phyloP scores from a whole-genome alignment of 2,888 invertebrate species.

The Cristatella mucedo region DNA sequence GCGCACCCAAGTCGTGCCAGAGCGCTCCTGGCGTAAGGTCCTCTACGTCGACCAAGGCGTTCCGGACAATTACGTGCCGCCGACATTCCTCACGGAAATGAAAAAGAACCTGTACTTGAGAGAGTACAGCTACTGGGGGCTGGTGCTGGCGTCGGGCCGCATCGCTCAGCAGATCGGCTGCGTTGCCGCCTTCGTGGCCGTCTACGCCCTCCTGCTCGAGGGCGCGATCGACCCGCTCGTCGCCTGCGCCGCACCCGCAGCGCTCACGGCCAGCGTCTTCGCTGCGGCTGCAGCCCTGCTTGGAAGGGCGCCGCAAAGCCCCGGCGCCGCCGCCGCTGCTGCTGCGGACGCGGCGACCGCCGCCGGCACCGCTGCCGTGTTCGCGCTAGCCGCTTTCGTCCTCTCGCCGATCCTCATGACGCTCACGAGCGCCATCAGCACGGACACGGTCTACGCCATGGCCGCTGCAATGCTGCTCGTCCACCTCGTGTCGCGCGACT shows the following conservation, averaged over 20 bases:
- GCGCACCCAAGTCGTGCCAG: too few species aligned
- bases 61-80: slow-evolving; percentile 81
- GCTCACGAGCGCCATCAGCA: slow-evolving; percentile 84
- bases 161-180: slow-evolving; percentile 62
- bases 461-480: slow-evolving; percentile 68
- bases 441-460: slow-evolving; percentile 89
- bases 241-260: too few species aligned
- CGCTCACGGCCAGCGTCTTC: slow-evolving; percentile 2
- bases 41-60: slow-evolving; percentile 70
- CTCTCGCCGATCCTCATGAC: slow-evolving; percentile 82
- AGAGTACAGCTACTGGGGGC: slow-evolving; percentile 53
- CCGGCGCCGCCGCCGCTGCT: slow-evolving; percentile 58
- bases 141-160: slow-evolving; percentile 57
- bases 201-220: slow-evolving; percentile 30
- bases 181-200: slow-evolving; percentile 30
- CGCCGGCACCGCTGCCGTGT: slow-evolving; percentile 58
- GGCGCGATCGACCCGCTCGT: slow-evolving; percentile 11
- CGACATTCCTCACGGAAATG: slow-evolving; percentile 65
- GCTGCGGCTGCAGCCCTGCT: background rate
- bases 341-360: slow-evolving; percentile 63
- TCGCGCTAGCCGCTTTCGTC: slow-evolving; percentile 68
- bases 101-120: slow-evolving; percentile 64
- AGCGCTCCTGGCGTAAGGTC: slow-evolving; percentile 61
- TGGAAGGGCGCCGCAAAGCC: slow-evolving; percentile 50
- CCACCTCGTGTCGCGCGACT: slow-evolving; percentile 81